Evolutionary conservation across 2,888 invertebrate genomes (phyloP).

Genomic region (Caenorhabditis panamensis): DNA sequence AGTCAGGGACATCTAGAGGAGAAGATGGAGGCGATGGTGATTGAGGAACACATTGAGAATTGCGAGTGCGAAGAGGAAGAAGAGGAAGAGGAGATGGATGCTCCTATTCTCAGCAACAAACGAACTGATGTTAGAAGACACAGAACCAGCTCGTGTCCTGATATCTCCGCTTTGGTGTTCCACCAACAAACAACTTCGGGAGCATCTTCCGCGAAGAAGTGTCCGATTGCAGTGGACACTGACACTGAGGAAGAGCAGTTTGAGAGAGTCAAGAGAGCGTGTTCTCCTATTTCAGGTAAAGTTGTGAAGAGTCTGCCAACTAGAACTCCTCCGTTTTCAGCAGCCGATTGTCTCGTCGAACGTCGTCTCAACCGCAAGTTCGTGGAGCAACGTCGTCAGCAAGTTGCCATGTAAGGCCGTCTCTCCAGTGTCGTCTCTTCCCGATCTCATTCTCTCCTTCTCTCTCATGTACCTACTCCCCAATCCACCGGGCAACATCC

Average conservation of each 20-base stretch:
- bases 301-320: background rate
- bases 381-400: conserved; percentile 64
- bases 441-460: conserved; percentile 33
- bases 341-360: conserved; percentile 66
- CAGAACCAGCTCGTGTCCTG: conserved; percentile 64
- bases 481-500: conserved; percentile 49
- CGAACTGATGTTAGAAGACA: conserved; percentile 36
- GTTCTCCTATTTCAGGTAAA: conserved; percentile 61
- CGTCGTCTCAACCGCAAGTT: conserved; percentile 65
- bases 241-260: conserved; percentile 70
- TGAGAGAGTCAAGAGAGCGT: conserved; percentile 55
- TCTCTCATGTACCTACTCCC: conserved; percentile 30
- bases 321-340: conserved; percentile 51
- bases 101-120: conserved; percentile 53
- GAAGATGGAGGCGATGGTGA: conserved; percentile 64
- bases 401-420: conserved; percentile 67
- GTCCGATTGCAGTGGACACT: conserved; percentile 64
- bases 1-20: conserved; percentile 73
- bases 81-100: conserved; percentile 54
- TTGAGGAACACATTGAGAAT: conserved; percentile 56
- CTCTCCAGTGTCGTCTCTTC: conserved; percentile 14
- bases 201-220: conserved; percentile 30
- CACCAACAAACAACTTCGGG: conserved; percentile 33
- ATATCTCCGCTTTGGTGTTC: conserved; percentile 50
- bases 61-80: conserved; percentile 43